Conservation (phyloP, 2,888 invertebrate species). For the Chymomyza fuscimana region DNA sequence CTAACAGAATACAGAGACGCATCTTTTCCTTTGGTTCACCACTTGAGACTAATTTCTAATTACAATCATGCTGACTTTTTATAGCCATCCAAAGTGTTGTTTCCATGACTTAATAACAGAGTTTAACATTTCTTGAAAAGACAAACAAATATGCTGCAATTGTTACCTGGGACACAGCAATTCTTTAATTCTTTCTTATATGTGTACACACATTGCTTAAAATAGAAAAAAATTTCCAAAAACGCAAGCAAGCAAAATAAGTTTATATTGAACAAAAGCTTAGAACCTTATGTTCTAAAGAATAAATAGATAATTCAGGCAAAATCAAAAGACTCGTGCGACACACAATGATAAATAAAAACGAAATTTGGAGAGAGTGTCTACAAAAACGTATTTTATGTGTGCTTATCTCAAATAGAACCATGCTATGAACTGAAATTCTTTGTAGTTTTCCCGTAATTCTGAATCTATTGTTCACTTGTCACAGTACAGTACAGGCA, state of each 20-base stretch:
- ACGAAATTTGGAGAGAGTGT: background rate
- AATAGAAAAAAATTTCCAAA: background rate
- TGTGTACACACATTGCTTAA: background rate
- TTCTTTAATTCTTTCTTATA: background rate
- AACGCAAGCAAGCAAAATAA: background rate
- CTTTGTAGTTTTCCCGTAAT: no score
- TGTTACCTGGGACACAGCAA: background rate
- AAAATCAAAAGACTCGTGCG: background rate
- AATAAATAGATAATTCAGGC: background rate
- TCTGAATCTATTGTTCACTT: no score
- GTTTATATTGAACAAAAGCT: background rate
- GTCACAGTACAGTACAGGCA: no score
- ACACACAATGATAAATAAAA: background rate
- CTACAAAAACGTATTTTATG: background rate
- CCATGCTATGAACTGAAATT: no score
- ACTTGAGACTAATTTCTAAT: background rate
- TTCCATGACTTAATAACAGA: background rate
- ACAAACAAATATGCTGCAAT: background rate
- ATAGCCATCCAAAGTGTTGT: background rate
- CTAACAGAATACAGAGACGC: slow-evolving; percentile 3
- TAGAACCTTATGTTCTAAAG: background rate
- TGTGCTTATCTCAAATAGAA: no score
- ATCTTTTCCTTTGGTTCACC: background rate
- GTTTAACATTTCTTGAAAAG: background rate
- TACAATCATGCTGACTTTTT: background rate